These are phyloP conservation scores for Orientallactaga bullata DNA, from an alignment of 2,113 vertebrate species.

Conservation along the genomic window DNA sequence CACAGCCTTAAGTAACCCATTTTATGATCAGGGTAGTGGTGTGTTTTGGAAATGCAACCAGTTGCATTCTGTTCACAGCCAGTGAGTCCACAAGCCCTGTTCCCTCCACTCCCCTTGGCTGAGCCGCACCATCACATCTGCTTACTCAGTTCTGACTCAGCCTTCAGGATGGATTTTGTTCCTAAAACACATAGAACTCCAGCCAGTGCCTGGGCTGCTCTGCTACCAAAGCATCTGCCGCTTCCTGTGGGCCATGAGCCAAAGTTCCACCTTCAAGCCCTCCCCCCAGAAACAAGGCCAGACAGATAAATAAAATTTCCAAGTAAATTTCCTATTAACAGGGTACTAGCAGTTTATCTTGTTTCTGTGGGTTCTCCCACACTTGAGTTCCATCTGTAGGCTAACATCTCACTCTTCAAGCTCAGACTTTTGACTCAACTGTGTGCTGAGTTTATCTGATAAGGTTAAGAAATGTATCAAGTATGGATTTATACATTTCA, in stretches of 20 bases:
- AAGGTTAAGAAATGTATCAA: background rate
- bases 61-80: background rate
- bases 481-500: background rate
- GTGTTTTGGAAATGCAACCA: background rate
- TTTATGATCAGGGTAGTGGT: background rate
- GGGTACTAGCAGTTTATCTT: background rate
- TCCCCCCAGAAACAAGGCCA: background rate
- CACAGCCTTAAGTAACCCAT: background rate
- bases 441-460: background rate
- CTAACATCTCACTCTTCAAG: background rate
- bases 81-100: no score
- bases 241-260: fast-evolving
- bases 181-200: background rate
- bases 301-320: background rate
- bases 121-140: background rate
- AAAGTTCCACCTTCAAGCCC: background rate
- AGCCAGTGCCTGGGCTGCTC: background rate
- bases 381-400: background rate
- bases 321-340: background rate
- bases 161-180: background rate
- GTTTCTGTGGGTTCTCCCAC: background rate
- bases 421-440: background rate
- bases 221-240: no score
- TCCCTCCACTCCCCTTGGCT: background rate
- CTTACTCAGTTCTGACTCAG: background rate